These are phyloP conservation scores for Platorchestia sp. DNA, from an alignment of 1,140 invertebrate genomes.

Conservation along the genomic window DNA sequence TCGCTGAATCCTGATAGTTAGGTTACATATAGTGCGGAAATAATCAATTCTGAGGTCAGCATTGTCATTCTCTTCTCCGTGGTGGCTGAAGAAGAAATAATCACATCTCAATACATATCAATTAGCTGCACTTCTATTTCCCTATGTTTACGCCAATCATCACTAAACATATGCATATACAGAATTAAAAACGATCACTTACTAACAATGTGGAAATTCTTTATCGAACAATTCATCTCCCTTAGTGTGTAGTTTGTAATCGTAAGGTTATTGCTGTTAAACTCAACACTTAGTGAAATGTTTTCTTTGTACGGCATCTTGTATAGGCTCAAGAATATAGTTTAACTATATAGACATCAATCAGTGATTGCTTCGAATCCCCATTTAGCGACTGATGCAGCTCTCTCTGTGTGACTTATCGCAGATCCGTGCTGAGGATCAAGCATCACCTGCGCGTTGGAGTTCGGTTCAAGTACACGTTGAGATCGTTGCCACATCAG, in stretches of 20 bases:
- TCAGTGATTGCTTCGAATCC: background rate
- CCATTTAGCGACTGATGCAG: background rate
- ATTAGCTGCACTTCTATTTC: background rate
- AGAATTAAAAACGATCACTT: background rate
- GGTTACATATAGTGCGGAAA: too few species aligned
- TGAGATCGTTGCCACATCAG: background rate
- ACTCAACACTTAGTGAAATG: background rate
- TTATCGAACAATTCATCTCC: background rate
- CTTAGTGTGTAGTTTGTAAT: background rate
- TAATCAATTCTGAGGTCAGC: too few species aligned
- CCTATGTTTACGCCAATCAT: background rate
- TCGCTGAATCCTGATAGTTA: too few species aligned
- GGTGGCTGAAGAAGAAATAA: background rate
- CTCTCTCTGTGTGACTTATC: background rate
- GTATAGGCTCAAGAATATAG: background rate
- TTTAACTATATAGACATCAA: background rate
- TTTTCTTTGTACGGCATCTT: background rate
- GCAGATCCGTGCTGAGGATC: slow-evolving; percentile 41
- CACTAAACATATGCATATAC: background rate
- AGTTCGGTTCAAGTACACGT: slow-evolving; percentile 19
- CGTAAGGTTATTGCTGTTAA: background rate
- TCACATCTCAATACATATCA: background rate
- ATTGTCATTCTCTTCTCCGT: background rate
- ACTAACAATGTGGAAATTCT: background rate
- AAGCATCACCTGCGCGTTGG: background rate